Evolutionary conservation across 1,140 invertebrate genomes (phyloP).

Genomic region (Zaprionus lachaisei): DNA sequence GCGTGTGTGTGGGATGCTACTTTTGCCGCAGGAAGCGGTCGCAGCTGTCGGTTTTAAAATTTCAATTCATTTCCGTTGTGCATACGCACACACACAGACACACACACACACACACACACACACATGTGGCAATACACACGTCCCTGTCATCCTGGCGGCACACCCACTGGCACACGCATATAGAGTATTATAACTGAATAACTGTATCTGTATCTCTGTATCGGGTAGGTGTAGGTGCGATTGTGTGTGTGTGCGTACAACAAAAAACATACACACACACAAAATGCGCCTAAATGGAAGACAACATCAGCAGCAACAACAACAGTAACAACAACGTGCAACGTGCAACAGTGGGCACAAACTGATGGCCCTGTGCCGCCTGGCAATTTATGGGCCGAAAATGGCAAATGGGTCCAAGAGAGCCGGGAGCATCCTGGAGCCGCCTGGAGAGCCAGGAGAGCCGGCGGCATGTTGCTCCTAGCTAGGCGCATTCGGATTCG

Average conservation of each 20-base stretch:
- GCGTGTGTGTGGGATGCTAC: conserved; percentile 51
- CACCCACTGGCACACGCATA: conserved; percentile 1
- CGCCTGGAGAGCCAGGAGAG: neutral
- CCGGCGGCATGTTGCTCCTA: neutral
- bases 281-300: conserved; percentile 74
- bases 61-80: conserved; percentile 82
- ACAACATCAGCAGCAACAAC: conserved; percentile 47
- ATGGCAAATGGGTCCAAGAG: conserved; percentile 44
- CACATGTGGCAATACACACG: conserved; percentile 7
- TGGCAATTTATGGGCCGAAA: conserved; percentile 64
- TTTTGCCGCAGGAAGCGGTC: conserved; percentile 81
- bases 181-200: conserved; percentile 23
- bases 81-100: conserved; percentile 41
- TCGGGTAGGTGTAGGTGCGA: neutral
- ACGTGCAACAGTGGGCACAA: conserved; percentile 14
- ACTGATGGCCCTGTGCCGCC: conserved; percentile 24
- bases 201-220: neutral
- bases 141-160: neutral
- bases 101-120: neutral
- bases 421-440: conserved; percentile 21
- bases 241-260: neutral
- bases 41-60: conserved; percentile 82
- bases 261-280: conserved; percentile 28
- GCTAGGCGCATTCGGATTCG: conserved; percentile 9
- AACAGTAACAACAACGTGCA: conserved; percentile 12